Evolutionary conservation across 2,797 vertebrate species (phyloP), one percentile per base, ranked within the genome.

Genomic region (Tarsius wallacei): DNA sequence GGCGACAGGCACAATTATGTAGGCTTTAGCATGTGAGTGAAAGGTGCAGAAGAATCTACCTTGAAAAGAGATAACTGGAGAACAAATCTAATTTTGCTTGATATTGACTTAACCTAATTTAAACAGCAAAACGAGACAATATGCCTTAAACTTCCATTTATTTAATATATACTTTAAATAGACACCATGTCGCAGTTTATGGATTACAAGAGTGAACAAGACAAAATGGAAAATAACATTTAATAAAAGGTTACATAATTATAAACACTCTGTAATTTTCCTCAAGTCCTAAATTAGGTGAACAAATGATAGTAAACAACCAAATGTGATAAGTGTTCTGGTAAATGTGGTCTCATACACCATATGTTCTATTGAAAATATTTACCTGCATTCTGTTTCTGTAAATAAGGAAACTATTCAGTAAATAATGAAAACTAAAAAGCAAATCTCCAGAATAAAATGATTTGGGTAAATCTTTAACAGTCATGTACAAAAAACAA

Each of bases 371-470:
- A 31, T 14, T 59, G 36, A 77, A 82, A 33, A 4, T 28, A 49
- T 66, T 76, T 82, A 57, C 7, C 5, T 91, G 7, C 1, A 16
- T 87, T 49, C 1, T 87, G 11, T 49, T 89, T 82, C 33, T 81
- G 3, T 64, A 87, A 83, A 84, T 82, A 83, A 82, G 42, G 4
- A 83, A 28, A 59, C 4, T 51, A 49, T 6, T 57, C 24, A 64
- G 61, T 49, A 42, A 55, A 85, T 70, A 61, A 42, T 70, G 24
- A 84, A 94, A 92, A 73, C 12, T 26, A 64, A 85, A 96, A 81
- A 49, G 22, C 10, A 85, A 76, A 63, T 92, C 24, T 82, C 21
- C 24, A 63, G 42, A 6, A 55, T 76, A 12, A 96, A 96, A 57
- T 16, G 33, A 84, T 55, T 51, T 73, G 33, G 49, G 4, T 84